phyloP scores from a whole-genome alignment of 1,140 invertebrate genomes.

The Diorhabda sublineata region DNA sequence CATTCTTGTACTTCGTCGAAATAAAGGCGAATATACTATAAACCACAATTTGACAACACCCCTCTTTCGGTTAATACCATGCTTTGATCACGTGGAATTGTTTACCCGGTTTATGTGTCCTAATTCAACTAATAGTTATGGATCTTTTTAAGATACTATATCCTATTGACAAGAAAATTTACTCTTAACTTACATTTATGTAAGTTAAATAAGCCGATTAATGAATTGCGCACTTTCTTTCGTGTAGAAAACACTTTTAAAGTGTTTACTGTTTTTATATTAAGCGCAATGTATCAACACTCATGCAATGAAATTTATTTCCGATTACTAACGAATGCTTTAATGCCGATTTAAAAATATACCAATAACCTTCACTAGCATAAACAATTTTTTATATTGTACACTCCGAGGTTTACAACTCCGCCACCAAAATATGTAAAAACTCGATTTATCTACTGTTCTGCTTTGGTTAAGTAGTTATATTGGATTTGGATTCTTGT shows the following conservation, averaged over 20 bases:
- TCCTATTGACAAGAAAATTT: too few species aligned
- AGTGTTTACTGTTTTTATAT: neutral
- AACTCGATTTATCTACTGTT: too few species aligned
- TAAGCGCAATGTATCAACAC: neutral
- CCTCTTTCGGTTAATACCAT: conserved; percentile 27
- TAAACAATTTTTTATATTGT: neutral
- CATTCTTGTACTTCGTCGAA: conserved; percentile 30
- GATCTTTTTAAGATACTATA: neutral
- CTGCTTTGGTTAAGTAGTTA: too few species aligned
- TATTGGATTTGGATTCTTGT: too few species aligned
- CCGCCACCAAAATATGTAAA: too few species aligned
- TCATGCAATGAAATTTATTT: neutral
- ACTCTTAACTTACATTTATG: neutral
- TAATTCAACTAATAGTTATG: conserved; percentile 8
- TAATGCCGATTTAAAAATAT: conserved; percentile 3
- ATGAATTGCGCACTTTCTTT: conserved; percentile 10
- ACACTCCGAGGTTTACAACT: neutral
- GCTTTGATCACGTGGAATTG: conserved; percentile 40
- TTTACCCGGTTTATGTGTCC: conserved; percentile 32
- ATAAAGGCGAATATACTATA: conserved; percentile 31
- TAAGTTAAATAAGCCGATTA: neutral
- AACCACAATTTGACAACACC: conserved; percentile 15
- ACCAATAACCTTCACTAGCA: neutral
- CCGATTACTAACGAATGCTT: neutral
- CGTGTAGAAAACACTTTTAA: neutral